A percentile compares a stretch with the other conserved stretches of the same genome.
Evolutionary conservation across 2,113 vertebrate species (phyloP).

Genomic region (Archilochus colubris): DNA sequence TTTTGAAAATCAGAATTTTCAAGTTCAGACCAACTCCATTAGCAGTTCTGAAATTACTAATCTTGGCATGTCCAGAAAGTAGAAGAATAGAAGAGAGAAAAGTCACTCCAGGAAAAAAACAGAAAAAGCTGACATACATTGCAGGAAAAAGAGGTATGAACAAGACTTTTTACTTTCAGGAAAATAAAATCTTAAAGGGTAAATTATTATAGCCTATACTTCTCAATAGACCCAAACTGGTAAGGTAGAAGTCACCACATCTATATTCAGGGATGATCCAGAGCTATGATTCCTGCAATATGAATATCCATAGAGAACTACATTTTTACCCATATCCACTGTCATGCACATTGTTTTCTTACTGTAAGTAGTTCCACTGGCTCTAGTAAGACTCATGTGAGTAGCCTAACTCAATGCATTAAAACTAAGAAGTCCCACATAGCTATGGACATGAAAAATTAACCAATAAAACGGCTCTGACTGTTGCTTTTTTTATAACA

Average conservation of each 20-base stretch:
- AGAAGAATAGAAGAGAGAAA: background rate
- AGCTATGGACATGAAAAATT: background rate
- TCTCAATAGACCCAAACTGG: background rate
- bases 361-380: background rate
- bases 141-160: background rate
- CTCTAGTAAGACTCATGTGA: background rate
- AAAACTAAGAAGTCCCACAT: background rate
- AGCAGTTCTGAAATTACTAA: background rate
- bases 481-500: slow-evolving; percentile 13
- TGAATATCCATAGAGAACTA: background rate
- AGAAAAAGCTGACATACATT: background rate
- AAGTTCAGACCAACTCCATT: background rate
- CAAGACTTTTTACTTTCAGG: background rate
- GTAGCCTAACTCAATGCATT: background rate
- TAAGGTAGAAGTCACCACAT: background rate
- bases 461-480: slow-evolving; percentile 7
- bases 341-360: background rate
- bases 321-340: background rate
- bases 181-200: background rate
- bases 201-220: background rate
- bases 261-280: background rate
- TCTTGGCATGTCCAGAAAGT: background rate
- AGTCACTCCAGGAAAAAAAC: background rate
- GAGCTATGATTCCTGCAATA: background rate
- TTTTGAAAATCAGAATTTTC: background rate